phyloP scores from a whole-genome alignment of 2,113 vertebrate species.

The Cyprinodon tularosa region DNA sequence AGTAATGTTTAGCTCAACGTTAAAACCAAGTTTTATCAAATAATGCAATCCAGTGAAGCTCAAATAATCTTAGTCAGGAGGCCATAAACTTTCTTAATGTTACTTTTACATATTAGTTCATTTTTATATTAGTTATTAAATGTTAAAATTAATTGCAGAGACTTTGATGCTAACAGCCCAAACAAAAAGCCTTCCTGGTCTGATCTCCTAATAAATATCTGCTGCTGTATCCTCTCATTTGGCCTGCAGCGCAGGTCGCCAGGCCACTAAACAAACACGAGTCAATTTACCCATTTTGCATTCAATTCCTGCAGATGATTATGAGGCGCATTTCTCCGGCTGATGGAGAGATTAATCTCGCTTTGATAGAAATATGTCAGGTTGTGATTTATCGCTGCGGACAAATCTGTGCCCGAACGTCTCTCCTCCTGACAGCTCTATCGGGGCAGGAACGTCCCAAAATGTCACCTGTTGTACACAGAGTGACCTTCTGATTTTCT shows the following conservation, averaged over 20 bases:
- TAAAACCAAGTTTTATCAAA: not conserved
- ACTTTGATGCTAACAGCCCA: not conserved
- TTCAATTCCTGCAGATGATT: conserved; percentile 83
- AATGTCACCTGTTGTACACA: conserved; percentile 91
- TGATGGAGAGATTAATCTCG: conserved; percentile 92
- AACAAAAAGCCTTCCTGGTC: not conserved
- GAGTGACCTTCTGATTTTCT: conserved; percentile 79
- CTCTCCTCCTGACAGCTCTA: conserved; percentile 83
- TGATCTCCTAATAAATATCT: not conserved
- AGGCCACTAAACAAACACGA: conserved; percentile 76
- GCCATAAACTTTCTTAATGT: not conserved
- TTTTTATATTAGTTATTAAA: not conserved
- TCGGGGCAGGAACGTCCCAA: conserved; percentile 79
- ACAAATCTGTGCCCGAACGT: conserved; percentile 81
- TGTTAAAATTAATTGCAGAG: not conserved
- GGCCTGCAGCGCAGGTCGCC: conserved; percentile 30
- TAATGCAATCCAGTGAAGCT: no score
- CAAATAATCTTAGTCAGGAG: not conserved
- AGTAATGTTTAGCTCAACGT: not conserved
- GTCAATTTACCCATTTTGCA: conserved; percentile 88
- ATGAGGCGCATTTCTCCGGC: conserved; percentile 84
- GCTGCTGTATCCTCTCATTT: conserved; percentile 28
- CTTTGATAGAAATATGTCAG: conserved; percentile 90
- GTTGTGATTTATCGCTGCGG: conserved; percentile 92
- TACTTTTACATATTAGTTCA: no score